phyloP scores from a whole-genome alignment of 2,113 vertebrate species.

The Pseudopipra pipra region DNA sequence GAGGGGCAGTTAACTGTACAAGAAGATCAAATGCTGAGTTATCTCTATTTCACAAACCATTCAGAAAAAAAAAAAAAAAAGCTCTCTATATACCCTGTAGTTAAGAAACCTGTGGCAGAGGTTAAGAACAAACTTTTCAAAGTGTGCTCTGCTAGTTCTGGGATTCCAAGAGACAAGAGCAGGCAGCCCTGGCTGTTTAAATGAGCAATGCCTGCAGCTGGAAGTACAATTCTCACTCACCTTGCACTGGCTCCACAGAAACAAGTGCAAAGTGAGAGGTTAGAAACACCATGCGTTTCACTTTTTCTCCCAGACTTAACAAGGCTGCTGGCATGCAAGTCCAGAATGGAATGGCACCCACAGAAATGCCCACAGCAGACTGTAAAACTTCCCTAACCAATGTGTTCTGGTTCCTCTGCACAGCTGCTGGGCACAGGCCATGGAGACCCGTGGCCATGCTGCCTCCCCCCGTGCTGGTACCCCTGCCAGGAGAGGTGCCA shows the following conservation, averaged over 20 bases:
- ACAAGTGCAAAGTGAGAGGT: neutral
- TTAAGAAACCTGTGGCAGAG: neutral
- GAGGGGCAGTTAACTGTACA: neutral
- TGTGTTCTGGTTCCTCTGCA: neutral
- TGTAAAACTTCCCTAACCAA: neutral
- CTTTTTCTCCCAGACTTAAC: neutral
- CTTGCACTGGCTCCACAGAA: neutral
- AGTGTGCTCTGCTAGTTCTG: neutral
- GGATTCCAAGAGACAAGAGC: neutral
- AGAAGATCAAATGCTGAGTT: neutral
- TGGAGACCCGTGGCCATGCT: accelerated
- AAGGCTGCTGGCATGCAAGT: neutral
- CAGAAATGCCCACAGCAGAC: neutral
- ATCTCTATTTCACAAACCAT: neutral
- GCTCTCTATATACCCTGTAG: neutral
- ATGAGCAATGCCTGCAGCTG: neutral
- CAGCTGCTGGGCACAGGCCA: neutral
- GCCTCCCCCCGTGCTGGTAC: neutral
- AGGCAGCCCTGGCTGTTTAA: neutral
- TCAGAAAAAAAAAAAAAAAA: neutral
- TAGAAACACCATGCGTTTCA: neutral
- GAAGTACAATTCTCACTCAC: neutral
- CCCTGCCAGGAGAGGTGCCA: neutral
- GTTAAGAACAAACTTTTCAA: conserved; percentile 2
- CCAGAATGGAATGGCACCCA: neutral